Percentiles rank a stretch among this genome's conserved stretches.
Conservation (phyloP, 2,113 vertebrate genomes). For the Raja brachyura region DNA sequence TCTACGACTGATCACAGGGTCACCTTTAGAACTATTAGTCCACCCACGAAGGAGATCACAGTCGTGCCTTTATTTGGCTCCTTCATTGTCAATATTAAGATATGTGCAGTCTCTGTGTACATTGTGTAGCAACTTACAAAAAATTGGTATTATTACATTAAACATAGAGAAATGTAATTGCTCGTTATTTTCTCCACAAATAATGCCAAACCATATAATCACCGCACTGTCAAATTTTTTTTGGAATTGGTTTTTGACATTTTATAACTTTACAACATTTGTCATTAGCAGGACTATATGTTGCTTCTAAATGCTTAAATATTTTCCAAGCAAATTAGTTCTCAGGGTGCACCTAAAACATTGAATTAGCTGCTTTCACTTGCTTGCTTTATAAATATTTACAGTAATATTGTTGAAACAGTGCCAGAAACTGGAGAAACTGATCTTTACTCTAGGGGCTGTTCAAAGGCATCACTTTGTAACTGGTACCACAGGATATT, state of each 20-base stretch:
- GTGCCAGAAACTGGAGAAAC: constrained; percentile 25
- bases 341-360: neutral
- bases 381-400: constrained; percentile 26
- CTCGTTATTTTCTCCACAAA: neutral
- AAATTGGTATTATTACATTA: neutral
- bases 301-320: neutral
- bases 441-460: constrained; percentile 24
- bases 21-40: neutral
- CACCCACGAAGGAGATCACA: neutral
- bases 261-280: neutral
- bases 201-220: neutral
- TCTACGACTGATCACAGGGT: neutral
- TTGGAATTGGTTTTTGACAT: neutral
- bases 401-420: constrained; percentile 32
- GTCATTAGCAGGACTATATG: no score
- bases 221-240: neutral
- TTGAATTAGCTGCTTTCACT: neutral
- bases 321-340: neutral
- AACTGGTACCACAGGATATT: constrained; percentile 33
- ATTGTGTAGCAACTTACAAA: neutral
- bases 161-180: neutral
- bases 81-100: neutral
- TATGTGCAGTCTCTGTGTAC: neutral
- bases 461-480: constrained; percentile 34
- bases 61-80: neutral